Evolutionary conservation across 2,113 vertebrate species (phyloP).

Genomic region (Neodontobutis hainanensis): DNA sequence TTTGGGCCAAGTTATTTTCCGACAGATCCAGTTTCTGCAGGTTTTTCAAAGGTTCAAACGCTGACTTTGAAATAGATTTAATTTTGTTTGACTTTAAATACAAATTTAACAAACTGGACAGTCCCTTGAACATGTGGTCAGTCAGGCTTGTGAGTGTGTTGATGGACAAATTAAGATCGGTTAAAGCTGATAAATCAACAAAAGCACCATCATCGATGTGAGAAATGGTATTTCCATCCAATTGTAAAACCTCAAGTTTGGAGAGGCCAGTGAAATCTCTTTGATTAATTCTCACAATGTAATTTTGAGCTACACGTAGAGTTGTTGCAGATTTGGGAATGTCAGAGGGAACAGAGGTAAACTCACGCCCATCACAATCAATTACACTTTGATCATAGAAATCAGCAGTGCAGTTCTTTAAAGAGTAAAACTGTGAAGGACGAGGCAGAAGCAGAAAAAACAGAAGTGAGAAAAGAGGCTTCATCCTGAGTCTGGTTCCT

Average conservation of each 20-base stretch:
- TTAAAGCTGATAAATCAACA: slow-evolving; percentile 10
- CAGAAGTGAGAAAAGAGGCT: background rate
- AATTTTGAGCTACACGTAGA: fast-evolving
- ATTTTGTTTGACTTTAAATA: background rate
- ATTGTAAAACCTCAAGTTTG: background rate
- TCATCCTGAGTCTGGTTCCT: background rate
- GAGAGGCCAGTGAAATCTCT: slow-evolving; percentile 3
- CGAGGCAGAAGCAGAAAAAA: slow-evolving; percentile 18
- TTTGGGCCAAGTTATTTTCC: background rate
- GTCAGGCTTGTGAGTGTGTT: slow-evolving; percentile 30
- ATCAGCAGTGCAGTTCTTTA: slow-evolving; percentile 21
- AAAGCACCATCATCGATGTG: slow-evolving; percentile 36
- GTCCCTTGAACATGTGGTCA: slow-evolving; percentile 30
- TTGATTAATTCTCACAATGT: background rate
- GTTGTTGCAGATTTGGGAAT: slow-evolving; percentile 16
- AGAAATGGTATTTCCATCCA: fast-evolving
- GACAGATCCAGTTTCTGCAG: background rate
- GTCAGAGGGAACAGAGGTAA: slow-evolving; percentile 16
- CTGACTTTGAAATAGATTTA: background rate
- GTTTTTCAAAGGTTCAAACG: slow-evolving; percentile 11
- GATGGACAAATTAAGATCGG: fast-evolving
- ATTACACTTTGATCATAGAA: background rate
- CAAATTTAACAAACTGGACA: slow-evolving; percentile 22
- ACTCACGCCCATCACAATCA: background rate
- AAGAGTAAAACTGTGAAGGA: slow-evolving; percentile 14